A percentile compares a stretch with the other conserved stretches of the same genome.
These are phyloP conservation scores for Lithophane semibrunnea DNA, from an alignment of 2,888 invertebrate genomes.

Conservation along the genomic window DNA sequence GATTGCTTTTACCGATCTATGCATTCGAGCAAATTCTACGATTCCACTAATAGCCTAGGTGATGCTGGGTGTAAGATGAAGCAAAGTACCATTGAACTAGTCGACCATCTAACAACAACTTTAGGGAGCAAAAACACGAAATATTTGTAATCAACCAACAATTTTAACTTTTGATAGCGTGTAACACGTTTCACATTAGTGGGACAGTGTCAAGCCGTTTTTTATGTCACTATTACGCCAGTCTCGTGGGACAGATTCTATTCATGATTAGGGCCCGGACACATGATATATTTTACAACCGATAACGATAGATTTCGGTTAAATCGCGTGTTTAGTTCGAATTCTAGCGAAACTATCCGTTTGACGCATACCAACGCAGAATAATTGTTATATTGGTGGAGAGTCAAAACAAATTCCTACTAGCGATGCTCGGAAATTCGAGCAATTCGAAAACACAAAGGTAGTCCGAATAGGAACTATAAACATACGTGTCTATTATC, in stretches of 20 bases:
- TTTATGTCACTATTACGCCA: conserved; percentile 18
- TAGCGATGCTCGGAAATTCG: conserved; percentile 24
- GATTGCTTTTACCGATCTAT: background rate
- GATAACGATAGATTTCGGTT: conserved; percentile 3
- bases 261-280: conserved; percentile 18
- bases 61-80: background rate
- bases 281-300: conserved; percentile 28
- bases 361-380: conserved; percentile 14
- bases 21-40: background rate
- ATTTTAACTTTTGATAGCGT: conserved; percentile 1
- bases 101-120: background rate
- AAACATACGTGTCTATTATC: conserved; percentile 50
- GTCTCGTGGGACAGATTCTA: conserved; percentile 36
- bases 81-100: background rate
- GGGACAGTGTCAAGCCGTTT: conserved; percentile 30
- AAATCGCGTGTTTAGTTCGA: conserved; percentile 23
- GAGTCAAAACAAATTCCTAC: conserved; percentile 52
- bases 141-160: conserved; percentile 12
- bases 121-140: background rate
- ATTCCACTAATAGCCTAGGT: background rate
- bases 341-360: conserved; percentile 23
- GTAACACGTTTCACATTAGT: conserved; percentile 39
- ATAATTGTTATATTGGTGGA: conserved; percentile 22
- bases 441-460: conserved; percentile 44
- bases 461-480: conserved; percentile 33